Conservation (phyloP, 2,888 invertebrate species). For the Entomobrya multifasciata region DNA sequence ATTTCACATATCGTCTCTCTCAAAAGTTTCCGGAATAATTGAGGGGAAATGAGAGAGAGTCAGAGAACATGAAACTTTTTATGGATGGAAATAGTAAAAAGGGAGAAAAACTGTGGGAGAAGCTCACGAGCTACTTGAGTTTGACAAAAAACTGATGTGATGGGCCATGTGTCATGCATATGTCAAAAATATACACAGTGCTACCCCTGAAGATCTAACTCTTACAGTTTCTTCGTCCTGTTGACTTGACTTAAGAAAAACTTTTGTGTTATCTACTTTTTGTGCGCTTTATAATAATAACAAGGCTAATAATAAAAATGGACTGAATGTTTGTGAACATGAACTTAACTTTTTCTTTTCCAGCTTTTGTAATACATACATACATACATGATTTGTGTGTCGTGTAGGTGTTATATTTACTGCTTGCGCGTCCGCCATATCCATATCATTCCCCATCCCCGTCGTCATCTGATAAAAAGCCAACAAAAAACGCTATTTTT, state of each 20-base stretch:
- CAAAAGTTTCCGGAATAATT: constrained; percentile 13
- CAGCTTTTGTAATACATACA: constrained; percentile 1
- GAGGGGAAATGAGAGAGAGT: neutral
- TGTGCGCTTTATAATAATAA: neutral
- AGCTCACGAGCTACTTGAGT: neutral
- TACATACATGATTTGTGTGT: no score
- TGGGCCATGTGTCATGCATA: constrained; percentile 77
- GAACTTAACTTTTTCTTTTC: neutral
- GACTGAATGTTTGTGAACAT: neutral
- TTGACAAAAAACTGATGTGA: constrained; percentile 58
- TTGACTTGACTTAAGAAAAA: neutral
- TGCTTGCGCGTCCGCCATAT: constrained; percentile 24
- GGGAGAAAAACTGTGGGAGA: neutral
- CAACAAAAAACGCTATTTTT: neutral
- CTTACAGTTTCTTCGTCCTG: neutral
- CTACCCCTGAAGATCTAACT: neutral
- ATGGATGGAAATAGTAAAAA: neutral
- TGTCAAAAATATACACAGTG: constrained; percentile 71
- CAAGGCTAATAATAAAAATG: constrained; percentile 18
- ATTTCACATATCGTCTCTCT: neutral
- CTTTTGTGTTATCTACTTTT: neutral
- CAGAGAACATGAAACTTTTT: constrained; percentile 5
- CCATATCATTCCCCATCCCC: neutral
- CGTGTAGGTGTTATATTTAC: constrained; percentile 67
- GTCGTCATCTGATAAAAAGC: constrained; percentile 28